Evolutionary conservation across 2,113 vertebrate genomes (phyloP), one percentile per base, ranked within the genome.

Genomic region (Microcebus murinus): DNA sequence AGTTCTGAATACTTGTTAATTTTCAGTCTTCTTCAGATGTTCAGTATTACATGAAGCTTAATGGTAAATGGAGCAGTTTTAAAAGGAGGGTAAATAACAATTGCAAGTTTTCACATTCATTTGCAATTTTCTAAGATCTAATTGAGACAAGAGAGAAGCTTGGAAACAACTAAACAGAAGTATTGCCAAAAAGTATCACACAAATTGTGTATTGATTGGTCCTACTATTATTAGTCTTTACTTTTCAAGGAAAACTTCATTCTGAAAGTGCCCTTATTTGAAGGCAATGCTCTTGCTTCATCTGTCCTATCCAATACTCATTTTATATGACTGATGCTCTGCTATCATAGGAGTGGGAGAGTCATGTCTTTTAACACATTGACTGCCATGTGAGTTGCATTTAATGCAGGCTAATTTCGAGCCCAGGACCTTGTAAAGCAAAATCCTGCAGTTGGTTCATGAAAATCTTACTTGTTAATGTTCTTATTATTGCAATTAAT

Each of bases 101-200:
- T 36, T 61, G 94, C 31, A 79, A 80, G 21, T 71, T 93, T 76
- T 67, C 80, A 80, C 3, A 5, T 95, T 86, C 68, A 83, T 71
- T 89, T 68, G 8, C 45, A 82, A 79, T 63, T 70, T 86, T 95
- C 25, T 92, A 39, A 59, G 81, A 34, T 92, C 15, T 59, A 76
- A 86, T 7, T 77, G 76, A 68, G 36, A 82, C 29, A 77, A 15
- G 73, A 85, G 17, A 86, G 61, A 82, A 89, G 29, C 5, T 81
- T 87, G 82, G 63, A 23, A 74, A 79, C n/a, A 93, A 68, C 14
- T n/a, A 79, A 85, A 83, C 15, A 68, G 52, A 52, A 50, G 5
- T 86, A 73, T 80, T 92, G 31, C 42, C 77, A 76, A 95, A 96
- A 84, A 68, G 25, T 23, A 63, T 50, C 17, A 76, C n/a, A 87